Conservation (phyloP, 2,113 vertebrate genomes). For the Natator depressus region DNA sequence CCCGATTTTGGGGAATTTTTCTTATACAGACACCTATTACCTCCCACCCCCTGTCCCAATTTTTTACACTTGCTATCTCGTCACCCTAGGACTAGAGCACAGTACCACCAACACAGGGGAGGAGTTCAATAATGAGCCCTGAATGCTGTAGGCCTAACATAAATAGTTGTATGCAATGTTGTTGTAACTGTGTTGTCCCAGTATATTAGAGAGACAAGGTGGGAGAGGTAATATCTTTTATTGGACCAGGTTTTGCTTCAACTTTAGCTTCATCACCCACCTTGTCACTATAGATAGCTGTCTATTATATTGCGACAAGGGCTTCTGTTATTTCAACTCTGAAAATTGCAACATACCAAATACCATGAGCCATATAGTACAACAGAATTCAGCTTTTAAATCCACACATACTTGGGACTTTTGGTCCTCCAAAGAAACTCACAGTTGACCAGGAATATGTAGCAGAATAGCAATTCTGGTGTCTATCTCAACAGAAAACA, state of each 20-base stretch:
- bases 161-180: background rate
- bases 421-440: background rate
- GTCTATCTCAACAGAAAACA: background rate
- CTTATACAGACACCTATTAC: too few relatives aligned
- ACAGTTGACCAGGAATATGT: background rate
- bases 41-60: too few relatives aligned
- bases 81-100: background rate
- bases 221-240: background rate
- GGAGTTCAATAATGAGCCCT: background rate
- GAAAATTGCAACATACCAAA: background rate
- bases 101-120: background rate
- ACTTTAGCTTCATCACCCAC: too few relatives aligned
- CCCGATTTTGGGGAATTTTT: too few relatives aligned
- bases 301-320: accelerated
- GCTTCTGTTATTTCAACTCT: accelerated
- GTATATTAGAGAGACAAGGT: background rate
- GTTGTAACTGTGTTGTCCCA: background rate
- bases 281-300: background rate
- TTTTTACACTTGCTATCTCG: too few relatives aligned
- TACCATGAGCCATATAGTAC: background rate
- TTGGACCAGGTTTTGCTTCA: too few relatives aligned
- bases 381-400: background rate
- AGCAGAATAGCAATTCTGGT: background rate
- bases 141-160: background rate
- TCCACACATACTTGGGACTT: accelerated